These are phyloP conservation scores for Xenopus laevis DNA, from an alignment of 2,113 vertebrate genomes.

Conservation along the genomic window DNA sequence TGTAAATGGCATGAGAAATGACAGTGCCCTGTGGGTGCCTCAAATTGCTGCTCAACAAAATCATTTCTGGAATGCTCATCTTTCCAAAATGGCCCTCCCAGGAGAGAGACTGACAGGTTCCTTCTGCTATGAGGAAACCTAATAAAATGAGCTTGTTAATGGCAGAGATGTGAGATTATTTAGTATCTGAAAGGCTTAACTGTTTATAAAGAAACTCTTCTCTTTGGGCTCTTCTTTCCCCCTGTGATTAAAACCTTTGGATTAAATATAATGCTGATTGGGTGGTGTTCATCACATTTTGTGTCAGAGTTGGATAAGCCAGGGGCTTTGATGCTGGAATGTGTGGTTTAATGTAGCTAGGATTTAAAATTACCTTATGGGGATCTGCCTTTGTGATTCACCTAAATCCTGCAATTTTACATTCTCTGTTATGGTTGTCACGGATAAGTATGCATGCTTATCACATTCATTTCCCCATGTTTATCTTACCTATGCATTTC, in stretches of 20 bases:
- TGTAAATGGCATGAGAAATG: not conserved
- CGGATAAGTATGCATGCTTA: conserved; percentile 16
- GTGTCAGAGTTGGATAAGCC: not conserved
- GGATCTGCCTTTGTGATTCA: conserved; percentile 13
- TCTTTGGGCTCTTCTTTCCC: not conserved
- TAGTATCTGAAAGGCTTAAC: not conserved
- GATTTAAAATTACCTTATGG: not conserved
- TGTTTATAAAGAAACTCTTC: not conserved
- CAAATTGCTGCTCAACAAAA: not conserved
- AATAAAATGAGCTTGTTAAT: not conserved
- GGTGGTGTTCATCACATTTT: not conserved
- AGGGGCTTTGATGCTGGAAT: conserved; percentile 10
- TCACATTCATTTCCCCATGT: conserved; percentile 6
- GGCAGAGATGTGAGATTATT: not conserved
- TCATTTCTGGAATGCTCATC: not conserved
- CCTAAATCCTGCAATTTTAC: conserved; percentile 8
- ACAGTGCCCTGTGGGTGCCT: not conserved
- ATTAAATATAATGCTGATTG: no score
- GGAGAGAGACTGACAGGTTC: not conserved
- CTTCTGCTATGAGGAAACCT: not conserved
- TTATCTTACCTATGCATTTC: conserved; percentile 1
- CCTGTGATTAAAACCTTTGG: not conserved
- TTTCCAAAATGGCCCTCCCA: not conserved
- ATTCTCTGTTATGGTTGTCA: not conserved
- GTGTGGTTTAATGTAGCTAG: conserved; percentile 15